Percentiles rank a stretch among this genome's conserved stretches.
Conservation (phyloP, 2,888 invertebrate genomes). For the Marronus borbonicus region DNA sequence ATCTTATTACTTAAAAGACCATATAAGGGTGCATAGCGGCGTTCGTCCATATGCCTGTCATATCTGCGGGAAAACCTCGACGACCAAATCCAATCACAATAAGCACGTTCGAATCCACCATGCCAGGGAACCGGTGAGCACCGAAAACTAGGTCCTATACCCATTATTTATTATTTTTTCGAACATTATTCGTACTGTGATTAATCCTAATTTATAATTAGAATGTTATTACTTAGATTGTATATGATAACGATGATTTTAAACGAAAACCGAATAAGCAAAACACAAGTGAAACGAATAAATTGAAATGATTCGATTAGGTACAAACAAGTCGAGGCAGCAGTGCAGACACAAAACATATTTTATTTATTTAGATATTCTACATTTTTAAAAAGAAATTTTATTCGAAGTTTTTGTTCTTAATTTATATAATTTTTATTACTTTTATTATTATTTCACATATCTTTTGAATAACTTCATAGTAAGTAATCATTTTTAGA, state of each 20-base stretch:
- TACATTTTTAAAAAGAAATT: neutral
- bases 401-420: neutral
- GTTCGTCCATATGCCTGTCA: conserved; percentile 87
- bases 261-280: neutral
- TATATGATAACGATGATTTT: conserved; percentile 14
- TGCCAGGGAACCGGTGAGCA: conserved; percentile 88
- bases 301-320: neutral
- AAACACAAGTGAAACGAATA: neutral
- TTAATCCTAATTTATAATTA: conserved; percentile 35
- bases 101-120: conserved; percentile 93
- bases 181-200: conserved; percentile 40
- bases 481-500: conserved; percentile 5
- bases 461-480: neutral
- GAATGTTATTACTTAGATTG: conserved; percentile 22
- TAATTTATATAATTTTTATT: conserved; percentile 5
- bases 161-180: conserved; percentile 30
- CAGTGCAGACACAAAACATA: neutral
- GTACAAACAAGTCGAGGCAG: conserved; percentile 14
- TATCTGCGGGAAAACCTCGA: conserved; percentile 91
- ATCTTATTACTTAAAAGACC: conserved; percentile 90
- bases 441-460: neutral
- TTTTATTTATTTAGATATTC: neutral
- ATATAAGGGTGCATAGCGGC: conserved; percentile 89
- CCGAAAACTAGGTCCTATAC: conserved; percentile 76
- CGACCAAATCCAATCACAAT: conserved; percentile 92